These are phyloP conservation scores for Apodemia zela DNA, from an alignment of 2,888 invertebrate genomes.

Conservation along the genomic window DNA sequence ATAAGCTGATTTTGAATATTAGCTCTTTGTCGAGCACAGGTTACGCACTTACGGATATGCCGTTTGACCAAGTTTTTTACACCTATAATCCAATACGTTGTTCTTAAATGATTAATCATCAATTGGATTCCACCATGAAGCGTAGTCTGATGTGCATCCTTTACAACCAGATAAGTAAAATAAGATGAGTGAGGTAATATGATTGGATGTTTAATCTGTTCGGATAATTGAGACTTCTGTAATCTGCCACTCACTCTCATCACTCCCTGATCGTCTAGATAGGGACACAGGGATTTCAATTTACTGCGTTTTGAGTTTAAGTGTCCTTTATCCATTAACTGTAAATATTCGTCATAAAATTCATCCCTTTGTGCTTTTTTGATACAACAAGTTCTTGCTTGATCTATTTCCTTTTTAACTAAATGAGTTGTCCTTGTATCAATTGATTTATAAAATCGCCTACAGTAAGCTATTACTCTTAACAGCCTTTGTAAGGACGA, in stretches of 20 bases:
- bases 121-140: conserved; percentile 34
- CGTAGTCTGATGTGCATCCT: conserved; percentile 32
- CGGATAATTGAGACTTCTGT: conserved; percentile 9
- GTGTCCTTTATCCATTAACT: background rate
- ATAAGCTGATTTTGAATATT: conserved; percentile 26
- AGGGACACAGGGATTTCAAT: conserved; percentile 15
- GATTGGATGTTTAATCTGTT: conserved; percentile 22
- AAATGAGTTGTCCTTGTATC: background rate
- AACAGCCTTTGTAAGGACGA: too few species aligned
- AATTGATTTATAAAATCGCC: conserved; percentile 22
- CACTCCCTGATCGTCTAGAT: conserved; percentile 17
- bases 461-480: conserved; percentile 27
- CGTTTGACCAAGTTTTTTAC: conserved; percentile 24
- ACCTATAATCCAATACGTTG: conserved; percentile 28
- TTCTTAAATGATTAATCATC: conserved; percentile 28
- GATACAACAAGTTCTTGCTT: conserved; percentile 14
- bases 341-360: conserved; percentile 12
- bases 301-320: conserved; percentile 2
- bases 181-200: conserved; percentile 18
- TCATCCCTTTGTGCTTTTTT: background rate
- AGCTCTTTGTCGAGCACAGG: conserved; percentile 23
- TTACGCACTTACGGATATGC: conserved; percentile 25
- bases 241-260: conserved; percentile 22
- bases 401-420: background rate
- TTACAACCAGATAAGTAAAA: conserved; percentile 26